Percentiles rank a stretch among this genome's conserved stretches.
These are phyloP conservation scores for Phalacrocorax carbo DNA, from an alignment of 2,113 vertebrate species.

Conservation along the genomic window DNA sequence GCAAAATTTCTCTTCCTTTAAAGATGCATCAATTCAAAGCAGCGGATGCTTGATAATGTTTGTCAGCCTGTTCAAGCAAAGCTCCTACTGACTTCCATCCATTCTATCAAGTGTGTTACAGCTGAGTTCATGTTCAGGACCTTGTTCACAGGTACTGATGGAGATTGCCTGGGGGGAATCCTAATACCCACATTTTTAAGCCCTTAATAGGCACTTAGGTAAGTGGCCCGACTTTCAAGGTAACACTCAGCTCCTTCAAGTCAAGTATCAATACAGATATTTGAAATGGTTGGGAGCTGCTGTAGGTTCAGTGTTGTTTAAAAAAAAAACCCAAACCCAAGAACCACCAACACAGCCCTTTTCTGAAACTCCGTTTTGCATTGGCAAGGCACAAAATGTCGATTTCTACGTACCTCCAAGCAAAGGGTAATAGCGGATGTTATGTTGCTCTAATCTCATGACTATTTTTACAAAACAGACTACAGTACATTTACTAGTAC, in stretches of 20 bases:
- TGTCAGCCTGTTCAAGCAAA: background rate
- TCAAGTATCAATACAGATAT: background rate
- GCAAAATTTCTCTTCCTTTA: background rate
- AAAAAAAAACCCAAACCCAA: background rate
- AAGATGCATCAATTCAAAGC: background rate
- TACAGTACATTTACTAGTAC: constrained; percentile 35
- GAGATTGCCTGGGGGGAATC: background rate
- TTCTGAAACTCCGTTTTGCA: background rate
- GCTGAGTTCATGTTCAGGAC: background rate
- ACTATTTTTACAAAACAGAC: constrained; percentile 47
- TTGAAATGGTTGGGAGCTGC: background rate
- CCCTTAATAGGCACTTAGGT: background rate
- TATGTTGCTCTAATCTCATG: constrained; percentile 24
- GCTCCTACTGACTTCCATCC: background rate
- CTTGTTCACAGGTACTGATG: background rate
- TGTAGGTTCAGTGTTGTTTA: background rate
- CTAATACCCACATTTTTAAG: background rate
- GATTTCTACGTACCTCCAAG: constrained; percentile 9
- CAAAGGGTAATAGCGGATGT: constrained; percentile 1
- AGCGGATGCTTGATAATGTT: background rate
- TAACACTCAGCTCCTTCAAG: background rate
- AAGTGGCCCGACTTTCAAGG: background rate
- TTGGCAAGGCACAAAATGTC: background rate
- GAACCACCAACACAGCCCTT: background rate
- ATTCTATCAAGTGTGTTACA: too few species aligned